Conservation (phyloP, 53 echinoderm and acorn worm genomes). For the Astropecten irregularis region DNA sequence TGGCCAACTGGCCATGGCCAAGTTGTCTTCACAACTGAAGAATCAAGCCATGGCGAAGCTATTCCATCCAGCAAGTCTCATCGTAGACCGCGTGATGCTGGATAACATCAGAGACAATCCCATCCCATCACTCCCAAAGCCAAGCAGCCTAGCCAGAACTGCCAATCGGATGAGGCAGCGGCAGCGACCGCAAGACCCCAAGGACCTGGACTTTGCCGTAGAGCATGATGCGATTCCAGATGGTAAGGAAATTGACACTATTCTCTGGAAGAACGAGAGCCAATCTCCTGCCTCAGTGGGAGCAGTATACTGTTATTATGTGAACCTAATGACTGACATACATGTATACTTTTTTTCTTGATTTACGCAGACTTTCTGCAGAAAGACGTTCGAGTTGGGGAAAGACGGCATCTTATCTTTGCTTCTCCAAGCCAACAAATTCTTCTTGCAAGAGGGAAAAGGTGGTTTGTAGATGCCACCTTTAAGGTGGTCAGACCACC, state of each 20-base stretch:
- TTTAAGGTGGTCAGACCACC: conserved; percentile 66
- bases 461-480: conserved; percentile 69
- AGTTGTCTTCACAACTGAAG: no score
- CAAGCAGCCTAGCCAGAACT: conserved; percentile 35
- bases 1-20: no score
- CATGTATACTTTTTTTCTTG: no score
- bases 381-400: conserved; percentile 31
- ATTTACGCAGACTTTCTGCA: conserved; percentile 29
- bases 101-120: neutral
- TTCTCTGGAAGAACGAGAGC: no score
- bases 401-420: conserved; percentile 49
- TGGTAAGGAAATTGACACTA: no score
- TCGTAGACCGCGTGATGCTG: neutral
- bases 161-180: conserved; percentile 37
- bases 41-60: neutral
- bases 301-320: neutral
- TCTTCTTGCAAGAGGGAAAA: conserved; percentile 37
- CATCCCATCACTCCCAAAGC: conserved; percentile 4
- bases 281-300: no score
- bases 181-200: conserved; percentile 33
- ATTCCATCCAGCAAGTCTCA: conserved; percentile 12
- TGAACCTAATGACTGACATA: no score
- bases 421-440: conserved; percentile 35
- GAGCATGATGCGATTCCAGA: no score
- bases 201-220: no score